Percentiles rank a stretch among this genome's conserved stretches.
phyloP scores from a whole-genome alignment of 2,888 invertebrate genomes.

The Cantharis rustica region DNA sequence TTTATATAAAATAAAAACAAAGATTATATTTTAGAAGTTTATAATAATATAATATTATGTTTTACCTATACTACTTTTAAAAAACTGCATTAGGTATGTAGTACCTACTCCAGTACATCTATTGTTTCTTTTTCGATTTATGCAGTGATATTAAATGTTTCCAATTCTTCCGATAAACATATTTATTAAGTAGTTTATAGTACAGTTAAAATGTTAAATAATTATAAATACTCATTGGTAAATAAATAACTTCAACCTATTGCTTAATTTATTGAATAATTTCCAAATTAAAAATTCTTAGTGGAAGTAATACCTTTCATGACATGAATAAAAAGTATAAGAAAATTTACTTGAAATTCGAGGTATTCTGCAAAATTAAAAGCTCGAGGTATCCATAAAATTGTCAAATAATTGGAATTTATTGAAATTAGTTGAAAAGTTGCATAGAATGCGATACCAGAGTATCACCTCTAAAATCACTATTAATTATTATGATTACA shows the following conservation, averaged over 20 bases:
- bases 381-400: too few relatives aligned
- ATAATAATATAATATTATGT: background rate
- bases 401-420: too few relatives aligned
- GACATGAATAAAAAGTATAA: too few relatives aligned
- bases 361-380: too few relatives aligned
- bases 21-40: background rate
- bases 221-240: constrained; percentile 48
- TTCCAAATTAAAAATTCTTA: too few relatives aligned
- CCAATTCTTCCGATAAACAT: constrained; percentile 49
- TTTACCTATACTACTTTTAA: background rate
- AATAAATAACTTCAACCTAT: constrained; percentile 52
- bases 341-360: too few relatives aligned
- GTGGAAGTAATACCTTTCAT: too few relatives aligned
- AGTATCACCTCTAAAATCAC: too few relatives aligned
- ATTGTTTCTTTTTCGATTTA: background rate
- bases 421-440: too few relatives aligned
- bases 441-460: too few relatives aligned
- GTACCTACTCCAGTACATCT: background rate
- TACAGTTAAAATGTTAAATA: constrained; percentile 49
- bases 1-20: background rate
- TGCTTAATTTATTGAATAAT: background rate
- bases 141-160: constrained; percentile 52
- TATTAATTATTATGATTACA: too few relatives aligned
- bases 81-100: background rate
- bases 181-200: constrained; percentile 46